A percentile compares a stretch with the other conserved stretches of the same genome.
phyloP scores from a whole-genome alignment of 2,888 invertebrate species.

The Drosophila macrothrix region DNA sequence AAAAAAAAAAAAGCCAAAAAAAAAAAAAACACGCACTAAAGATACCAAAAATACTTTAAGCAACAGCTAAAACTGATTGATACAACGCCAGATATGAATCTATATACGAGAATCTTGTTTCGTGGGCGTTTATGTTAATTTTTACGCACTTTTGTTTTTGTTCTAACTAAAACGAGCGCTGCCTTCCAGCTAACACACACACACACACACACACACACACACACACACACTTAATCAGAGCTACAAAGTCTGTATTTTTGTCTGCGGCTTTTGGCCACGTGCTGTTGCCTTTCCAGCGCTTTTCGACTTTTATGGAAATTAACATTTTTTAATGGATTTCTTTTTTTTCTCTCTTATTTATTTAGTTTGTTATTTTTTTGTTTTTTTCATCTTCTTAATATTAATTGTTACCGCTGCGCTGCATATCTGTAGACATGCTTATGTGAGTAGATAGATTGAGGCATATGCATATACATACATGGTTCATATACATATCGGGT shows the following conservation, averaged over 20 bases:
- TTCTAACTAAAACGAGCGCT: slow-evolving; percentile 18
- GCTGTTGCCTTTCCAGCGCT: slow-evolving; percentile 39
- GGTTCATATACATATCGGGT: slow-evolving; percentile 30
- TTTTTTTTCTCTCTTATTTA: slow-evolving; percentile 34
- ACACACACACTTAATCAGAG: slow-evolving; percentile 4
- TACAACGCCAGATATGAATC: slow-evolving; percentile 1
- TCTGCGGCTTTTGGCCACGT: slow-evolving; percentile 66
- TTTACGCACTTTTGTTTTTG: slow-evolving; percentile 32
- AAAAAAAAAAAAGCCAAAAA: slow-evolving; percentile 30
- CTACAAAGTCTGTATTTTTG: slow-evolving; percentile 34
- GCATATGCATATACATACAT: not conserved
- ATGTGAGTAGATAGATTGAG: not conserved
- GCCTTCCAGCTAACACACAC: slow-evolving; percentile 9
- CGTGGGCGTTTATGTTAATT: slow-evolving; percentile 68
- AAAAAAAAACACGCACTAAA: slow-evolving; percentile 24
- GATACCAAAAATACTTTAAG: slow-evolving; percentile 23
- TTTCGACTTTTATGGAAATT: slow-evolving; percentile 67
- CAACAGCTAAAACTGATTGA: not conserved
- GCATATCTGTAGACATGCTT: slow-evolving; percentile 7
- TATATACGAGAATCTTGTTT: slow-evolving; percentile 24
- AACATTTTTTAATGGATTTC: slow-evolving; percentile 74
- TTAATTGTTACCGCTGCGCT: slow-evolving; percentile 19
- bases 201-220: slow-evolving; percentile 2
- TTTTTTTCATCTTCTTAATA: not conserved
- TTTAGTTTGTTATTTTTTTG: slow-evolving; percentile 1